Conservation (phyloP, 2,888 invertebrate genomes). For the Marronus borbonicus region DNA sequence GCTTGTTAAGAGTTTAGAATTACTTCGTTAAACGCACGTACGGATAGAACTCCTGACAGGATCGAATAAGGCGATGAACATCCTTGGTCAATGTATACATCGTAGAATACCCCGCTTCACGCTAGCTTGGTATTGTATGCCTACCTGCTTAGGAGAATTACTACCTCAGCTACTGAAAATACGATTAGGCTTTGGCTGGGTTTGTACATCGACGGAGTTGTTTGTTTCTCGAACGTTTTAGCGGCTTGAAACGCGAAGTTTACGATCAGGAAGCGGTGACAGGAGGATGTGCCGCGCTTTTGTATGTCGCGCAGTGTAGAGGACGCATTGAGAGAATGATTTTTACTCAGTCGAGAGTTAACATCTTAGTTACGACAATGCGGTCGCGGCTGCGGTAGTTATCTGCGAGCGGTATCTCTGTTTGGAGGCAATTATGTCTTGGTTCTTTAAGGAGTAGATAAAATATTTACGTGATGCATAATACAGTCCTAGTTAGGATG, state of each 20-base stretch:
- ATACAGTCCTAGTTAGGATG: not conserved
- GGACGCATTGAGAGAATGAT: conserved; percentile 14
- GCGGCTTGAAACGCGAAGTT: too few relatives aligned
- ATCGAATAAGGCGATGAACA: not conserved
- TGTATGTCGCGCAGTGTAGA: not conserved
- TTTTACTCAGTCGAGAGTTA: not conserved
- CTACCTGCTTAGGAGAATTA: too few relatives aligned
- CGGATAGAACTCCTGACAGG: too few relatives aligned
- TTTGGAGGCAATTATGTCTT: conserved; percentile 34
- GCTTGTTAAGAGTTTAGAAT: conserved; percentile 22
- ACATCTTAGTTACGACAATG: conserved; percentile 36
- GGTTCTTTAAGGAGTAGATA: conserved; percentile 19
- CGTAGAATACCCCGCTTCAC: too few relatives aligned
- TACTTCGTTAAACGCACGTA: conserved; percentile 12
- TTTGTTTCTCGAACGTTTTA: too few relatives aligned
- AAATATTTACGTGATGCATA: conserved; percentile 12
- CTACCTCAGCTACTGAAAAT: too few relatives aligned
- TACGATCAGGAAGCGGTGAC: not conserved
- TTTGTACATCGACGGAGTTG: too few relatives aligned
- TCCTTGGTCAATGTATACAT: too few relatives aligned
- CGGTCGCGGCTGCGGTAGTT: conserved; percentile 10
- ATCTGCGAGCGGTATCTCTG: conserved; percentile 35
- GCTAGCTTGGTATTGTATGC: too few relatives aligned
- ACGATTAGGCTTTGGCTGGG: too few relatives aligned
- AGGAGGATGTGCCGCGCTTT: conserved; percentile 3